Conservation (phyloP, 2,113 vertebrate species). For the Pyxicephalus adspersus region DNA sequence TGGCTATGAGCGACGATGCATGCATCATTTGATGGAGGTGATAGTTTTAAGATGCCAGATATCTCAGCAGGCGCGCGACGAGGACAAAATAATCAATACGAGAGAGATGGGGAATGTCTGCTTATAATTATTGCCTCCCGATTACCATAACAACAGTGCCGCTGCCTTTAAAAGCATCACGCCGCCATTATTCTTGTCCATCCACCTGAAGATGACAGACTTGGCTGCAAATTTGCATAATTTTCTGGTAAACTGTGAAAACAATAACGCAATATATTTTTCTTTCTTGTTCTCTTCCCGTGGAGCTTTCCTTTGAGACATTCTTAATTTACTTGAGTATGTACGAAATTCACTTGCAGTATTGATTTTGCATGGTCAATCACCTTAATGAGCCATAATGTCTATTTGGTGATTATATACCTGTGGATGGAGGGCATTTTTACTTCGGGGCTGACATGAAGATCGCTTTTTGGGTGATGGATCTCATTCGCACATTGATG, state of each 20-base stretch:
- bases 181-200: conserved; percentile 7
- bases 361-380: conserved; percentile 36
- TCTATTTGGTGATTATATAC: conserved; percentile 28
- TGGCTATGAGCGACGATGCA: not conserved
- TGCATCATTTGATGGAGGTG: conserved; percentile 25
- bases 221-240: conserved; percentile 36
- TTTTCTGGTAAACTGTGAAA: conserved; percentile 11
- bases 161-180: not conserved
- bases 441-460: not conserved
- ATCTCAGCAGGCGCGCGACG: not conserved
- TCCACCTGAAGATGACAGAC: conserved; percentile 1
- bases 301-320: not conserved
- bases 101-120: conserved; percentile 17
- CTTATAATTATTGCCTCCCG: conserved; percentile 29
- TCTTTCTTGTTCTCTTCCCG: not conserved
- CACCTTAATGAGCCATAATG: conserved; percentile 24
- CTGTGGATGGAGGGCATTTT: conserved; percentile 1
- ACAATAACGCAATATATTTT: not conserved
- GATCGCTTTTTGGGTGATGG: not conserved
- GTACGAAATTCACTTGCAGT: conserved; percentile 11
- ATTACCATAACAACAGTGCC: conserved; percentile 14
- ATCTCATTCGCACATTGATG: not conserved
- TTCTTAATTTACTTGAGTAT: conserved; percentile 40
- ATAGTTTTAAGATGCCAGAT: conserved; percentile 1
- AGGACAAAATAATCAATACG: conserved; percentile 35